phyloP scores from a whole-genome alignment of 2,888 invertebrate genomes.

The Zaprionus lineosus region DNA sequence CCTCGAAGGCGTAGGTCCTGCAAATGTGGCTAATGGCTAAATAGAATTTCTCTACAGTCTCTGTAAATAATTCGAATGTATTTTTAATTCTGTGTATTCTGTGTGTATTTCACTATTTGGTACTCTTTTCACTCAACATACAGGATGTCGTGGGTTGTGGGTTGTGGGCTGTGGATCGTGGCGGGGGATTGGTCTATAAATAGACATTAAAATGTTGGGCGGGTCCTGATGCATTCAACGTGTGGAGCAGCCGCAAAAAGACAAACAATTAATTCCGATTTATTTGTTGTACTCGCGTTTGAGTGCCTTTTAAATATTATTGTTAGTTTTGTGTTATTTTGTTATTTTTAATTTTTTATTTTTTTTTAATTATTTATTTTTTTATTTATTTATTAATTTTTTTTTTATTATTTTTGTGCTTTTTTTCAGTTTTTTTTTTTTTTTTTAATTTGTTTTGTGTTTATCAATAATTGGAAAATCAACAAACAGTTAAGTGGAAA shows the following conservation, averaged over 20 bases:
- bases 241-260: slow-evolving; percentile 53
- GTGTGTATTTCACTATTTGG: too few relatives aligned
- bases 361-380: too few relatives aligned
- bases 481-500: slow-evolving; percentile 62
- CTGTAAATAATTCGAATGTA: too few relatives aligned
- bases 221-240: background rate
- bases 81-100: too few relatives aligned
- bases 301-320: slow-evolving; percentile 53
- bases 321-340: slow-evolving; percentile 10
- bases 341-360: background rate
- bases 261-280: slow-evolving; percentile 69
- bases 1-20: too few relatives aligned
- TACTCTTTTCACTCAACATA: too few relatives aligned
- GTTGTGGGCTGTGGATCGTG: too few relatives aligned
- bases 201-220: slow-evolving; percentile 71
- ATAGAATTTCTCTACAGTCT: too few relatives aligned
- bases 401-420: background rate
- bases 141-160: too few relatives aligned
- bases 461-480: slow-evolving; percentile 39
- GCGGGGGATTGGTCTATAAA: slow-evolving; percentile 50
- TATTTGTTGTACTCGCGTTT: slow-evolving; percentile 46
- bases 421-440: background rate
- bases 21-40: too few relatives aligned
- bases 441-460: background rate
- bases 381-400: slow-evolving; percentile 5